Conservation (phyloP, 2,113 vertebrate species). For the Bubo bubo region DNA sequence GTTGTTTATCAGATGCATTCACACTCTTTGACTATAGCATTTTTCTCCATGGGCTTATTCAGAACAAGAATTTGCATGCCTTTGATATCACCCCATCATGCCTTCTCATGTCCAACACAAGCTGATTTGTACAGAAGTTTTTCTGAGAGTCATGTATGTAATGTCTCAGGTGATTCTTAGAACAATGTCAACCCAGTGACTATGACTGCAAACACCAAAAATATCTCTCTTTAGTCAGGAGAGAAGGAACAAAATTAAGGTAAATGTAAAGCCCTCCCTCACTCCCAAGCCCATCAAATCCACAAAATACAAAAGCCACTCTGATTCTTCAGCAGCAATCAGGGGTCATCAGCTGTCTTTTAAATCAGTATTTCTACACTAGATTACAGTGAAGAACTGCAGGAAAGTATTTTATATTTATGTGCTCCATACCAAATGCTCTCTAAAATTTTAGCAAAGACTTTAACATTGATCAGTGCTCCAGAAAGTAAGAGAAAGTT, state of each 20-base stretch:
- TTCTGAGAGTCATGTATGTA: neutral
- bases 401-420: neutral
- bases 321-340: neutral
- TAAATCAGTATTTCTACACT: neutral
- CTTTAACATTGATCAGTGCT: neutral
- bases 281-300: neutral
- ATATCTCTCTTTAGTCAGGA: neutral
- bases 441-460: neutral
- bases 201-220: neutral
- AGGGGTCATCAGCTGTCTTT: neutral
- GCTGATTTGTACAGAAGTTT: neutral
- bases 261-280: neutral
- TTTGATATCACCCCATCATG: neutral
- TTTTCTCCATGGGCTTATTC: neutral
- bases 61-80: neutral
- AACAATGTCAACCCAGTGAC: neutral
- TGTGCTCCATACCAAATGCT: neutral
- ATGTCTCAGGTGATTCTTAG: neutral
- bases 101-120: neutral
- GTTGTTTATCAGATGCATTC: neutral
- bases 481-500: neutral
- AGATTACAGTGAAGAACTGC: neutral
- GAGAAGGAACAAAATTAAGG: neutral
- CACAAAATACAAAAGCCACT: neutral
- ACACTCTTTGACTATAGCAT: neutral